Evolutionary conservation across 2,888 invertebrate genomes (phyloP), one percentile per base, ranked within the genome.

Genomic region (Erebia aethiops): DNA sequence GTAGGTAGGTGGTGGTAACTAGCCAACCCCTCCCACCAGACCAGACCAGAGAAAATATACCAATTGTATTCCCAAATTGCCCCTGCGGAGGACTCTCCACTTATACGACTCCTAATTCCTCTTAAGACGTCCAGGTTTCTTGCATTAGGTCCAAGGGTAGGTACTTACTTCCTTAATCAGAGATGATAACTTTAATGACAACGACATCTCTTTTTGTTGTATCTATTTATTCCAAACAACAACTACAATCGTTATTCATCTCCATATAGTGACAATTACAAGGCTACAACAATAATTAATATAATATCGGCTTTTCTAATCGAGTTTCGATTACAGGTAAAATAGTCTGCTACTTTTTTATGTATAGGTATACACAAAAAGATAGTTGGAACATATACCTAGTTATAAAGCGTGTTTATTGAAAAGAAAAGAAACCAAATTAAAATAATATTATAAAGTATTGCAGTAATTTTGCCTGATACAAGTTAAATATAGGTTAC

Each of bases 141-240:
- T 26, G 26, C 26, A 26, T 26, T 26, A 2, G 26, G 26, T 26
- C 26, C 26, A 26, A 35, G 7, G 5, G 43, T 43, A 43, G 46
- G 46, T 46, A 54, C 54, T 1, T 18, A 54, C 14, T 57, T 1
- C 11, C 7, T 35, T n/a, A 58, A 58, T 1, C 21, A 26, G 7
- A 49, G 18, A 9, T 26, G 10, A 11, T 2, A 52, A 10, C 8
- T 41, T n/a, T 65, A 18, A 65, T 41, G 9, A 57, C 21, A 21
- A 57, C 14, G 43, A 41, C 8, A 7, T 13, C 49, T 35, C 26
- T 51, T 68, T 72, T 8, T 16, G 72, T 72, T 35, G 7, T 35
- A 35, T 74, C 76, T 80, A 80, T 84, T 84, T 84, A 84, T 82
- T 84, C 70, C 75, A 81, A 83, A 83, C 83, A 84, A 82, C 83